A percentile compares a stretch with the other conserved stretches of the same genome.
Conservation (phyloP, 2,113 vertebrate species). For the Indicator indicator region DNA sequence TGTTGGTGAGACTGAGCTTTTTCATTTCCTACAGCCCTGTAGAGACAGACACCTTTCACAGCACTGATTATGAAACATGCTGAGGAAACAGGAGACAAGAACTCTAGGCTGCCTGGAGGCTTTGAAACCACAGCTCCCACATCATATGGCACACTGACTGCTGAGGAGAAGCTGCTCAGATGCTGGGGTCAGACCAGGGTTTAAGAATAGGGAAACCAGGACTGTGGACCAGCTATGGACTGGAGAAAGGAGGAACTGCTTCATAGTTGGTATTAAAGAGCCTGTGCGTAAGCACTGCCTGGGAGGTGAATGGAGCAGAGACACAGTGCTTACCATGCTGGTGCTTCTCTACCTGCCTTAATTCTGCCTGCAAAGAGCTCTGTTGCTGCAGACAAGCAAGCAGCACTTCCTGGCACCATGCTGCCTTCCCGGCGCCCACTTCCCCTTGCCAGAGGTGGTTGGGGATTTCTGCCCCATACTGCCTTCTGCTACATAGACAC, state of each 20-base stretch:
- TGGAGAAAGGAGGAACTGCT: background rate
- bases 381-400: background rate
- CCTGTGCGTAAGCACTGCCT: background rate
- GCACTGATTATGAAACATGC: background rate
- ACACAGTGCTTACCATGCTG: rapidly evolving
- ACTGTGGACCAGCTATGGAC: background rate
- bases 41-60: background rate
- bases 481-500: background rate
- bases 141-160: background rate
- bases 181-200: background rate
- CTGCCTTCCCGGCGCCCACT: background rate
- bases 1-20: background rate
- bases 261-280: rapidly evolving
- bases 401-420: background rate
- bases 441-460: background rate
- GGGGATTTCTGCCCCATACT: background rate
- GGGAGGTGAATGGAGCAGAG: background rate
- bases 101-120: background rate
- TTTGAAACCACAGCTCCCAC: background rate
- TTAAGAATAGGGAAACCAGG: background rate
- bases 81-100: background rate
- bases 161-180: rapidly evolving
- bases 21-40: background rate
- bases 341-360: background rate
- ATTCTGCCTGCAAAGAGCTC: background rate